Evolutionary conservation across 92 coral and sea anemone genomes (phyloP).

Genomic region (Galaxea fascicularis): DNA sequence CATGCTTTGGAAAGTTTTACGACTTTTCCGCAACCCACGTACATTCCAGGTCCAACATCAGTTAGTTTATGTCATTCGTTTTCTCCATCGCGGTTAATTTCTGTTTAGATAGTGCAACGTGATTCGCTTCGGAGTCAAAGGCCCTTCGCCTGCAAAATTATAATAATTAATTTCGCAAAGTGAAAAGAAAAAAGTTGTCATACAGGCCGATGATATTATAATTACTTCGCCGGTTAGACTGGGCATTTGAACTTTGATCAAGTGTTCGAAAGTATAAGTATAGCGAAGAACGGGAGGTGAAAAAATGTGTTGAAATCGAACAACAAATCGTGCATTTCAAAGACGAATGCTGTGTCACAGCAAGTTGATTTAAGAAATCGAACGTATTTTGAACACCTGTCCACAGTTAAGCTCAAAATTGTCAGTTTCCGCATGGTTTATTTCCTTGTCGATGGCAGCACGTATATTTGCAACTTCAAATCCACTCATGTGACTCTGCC

Average conservation of each 20-base stretch:
- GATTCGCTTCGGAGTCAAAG: neutral
- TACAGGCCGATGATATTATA: neutral
- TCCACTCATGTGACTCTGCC: slow-evolving; percentile 26
- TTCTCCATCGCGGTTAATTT: neutral
- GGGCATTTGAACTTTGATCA: slow-evolving; percentile 29
- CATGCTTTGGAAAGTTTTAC: neutral
- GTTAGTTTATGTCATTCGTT: neutral
- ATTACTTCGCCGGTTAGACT: slow-evolving; percentile 14
- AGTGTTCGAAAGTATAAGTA: slow-evolving; percentile 5
- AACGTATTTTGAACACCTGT: neutral
- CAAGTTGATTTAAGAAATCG: neutral
- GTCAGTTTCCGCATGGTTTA: slow-evolving; percentile 43
- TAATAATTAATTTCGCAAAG: neutral
- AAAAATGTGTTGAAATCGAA: neutral
- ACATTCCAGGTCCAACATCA: neutral
- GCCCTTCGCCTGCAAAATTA: neutral
- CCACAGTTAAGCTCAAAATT: neutral
- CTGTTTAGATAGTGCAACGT: neutral
- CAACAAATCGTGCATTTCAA: neutral
- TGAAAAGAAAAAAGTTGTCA: neutral
- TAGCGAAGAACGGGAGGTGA: neutral
- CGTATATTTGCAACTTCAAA: slow-evolving; percentile 10
- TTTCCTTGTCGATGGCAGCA: slow-evolving; percentile 34
- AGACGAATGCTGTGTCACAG: neutral
- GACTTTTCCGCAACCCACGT: slow-evolving; percentile 32